A percentile compares a stretch with the other conserved stretches of the same genome.
These are phyloP conservation scores for Opisthocomus hoazin DNA, from an alignment of 2,113 vertebrate genomes.

Conservation along the genomic window DNA sequence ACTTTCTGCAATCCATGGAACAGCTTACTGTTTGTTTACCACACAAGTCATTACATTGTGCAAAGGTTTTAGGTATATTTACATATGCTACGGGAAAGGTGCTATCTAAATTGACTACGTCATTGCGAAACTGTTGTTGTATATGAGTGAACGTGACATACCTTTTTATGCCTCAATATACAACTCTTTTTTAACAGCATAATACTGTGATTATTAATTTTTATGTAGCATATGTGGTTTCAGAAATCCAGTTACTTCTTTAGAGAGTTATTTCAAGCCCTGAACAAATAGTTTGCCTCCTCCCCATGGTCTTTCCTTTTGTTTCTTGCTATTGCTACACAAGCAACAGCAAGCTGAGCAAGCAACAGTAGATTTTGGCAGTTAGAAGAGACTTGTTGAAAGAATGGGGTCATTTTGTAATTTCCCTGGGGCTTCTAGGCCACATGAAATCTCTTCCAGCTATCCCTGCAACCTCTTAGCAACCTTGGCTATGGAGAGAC, in stretches of 20 bases:
- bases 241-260: background rate
- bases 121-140: background rate
- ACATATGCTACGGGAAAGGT: background rate
- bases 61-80: background rate
- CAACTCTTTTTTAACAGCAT: background rate
- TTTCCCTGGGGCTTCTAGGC: background rate
- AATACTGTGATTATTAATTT: background rate
- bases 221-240: background rate
- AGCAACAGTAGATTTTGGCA: background rate
- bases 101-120: accelerated
- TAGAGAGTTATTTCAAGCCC: background rate
- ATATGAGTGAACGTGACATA: accelerated
- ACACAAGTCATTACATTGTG: accelerated
- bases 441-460: background rate
- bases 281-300: background rate
- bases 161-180: background rate
- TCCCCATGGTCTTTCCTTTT: background rate
- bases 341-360: background rate
- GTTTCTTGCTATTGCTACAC: background rate
- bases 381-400: background rate
- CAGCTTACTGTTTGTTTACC: background rate
- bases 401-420: background rate
- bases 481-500: background rate
- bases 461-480: background rate
- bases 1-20: background rate